Conservation (phyloP, 2,888 invertebrate species). For the Drosophila mayaguana region DNA sequence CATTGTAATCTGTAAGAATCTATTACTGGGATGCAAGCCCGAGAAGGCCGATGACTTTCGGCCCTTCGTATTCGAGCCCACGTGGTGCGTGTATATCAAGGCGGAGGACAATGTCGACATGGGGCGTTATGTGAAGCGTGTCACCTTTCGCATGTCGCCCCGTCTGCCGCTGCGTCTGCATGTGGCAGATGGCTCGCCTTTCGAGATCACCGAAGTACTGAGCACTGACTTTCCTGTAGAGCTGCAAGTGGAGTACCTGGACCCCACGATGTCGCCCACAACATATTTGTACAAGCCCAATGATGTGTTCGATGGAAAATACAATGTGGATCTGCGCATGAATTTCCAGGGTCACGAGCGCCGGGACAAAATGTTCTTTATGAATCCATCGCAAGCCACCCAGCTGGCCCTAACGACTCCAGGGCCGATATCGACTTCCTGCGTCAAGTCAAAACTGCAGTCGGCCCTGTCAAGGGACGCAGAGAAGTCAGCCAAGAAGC, state of each 20-base stretch:
- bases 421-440: not conserved
- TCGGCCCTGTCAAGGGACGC: not conserved
- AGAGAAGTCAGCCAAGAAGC: not conserved
- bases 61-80: slow-evolving; percentile 57
- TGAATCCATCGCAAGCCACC: slow-evolving; percentile 52
- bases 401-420: slow-evolving; percentile 31
- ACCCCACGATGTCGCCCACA: slow-evolving; percentile 58
- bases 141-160: slow-evolving; percentile 60
- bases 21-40: slow-evolving; percentile 58
- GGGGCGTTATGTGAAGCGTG: slow-evolving; percentile 53
- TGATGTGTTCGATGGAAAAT: slow-evolving; percentile 46
- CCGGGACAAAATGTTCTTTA: slow-evolving; percentile 60
- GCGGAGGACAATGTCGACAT: slow-evolving; percentile 43
- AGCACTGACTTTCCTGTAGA: slow-evolving; percentile 51
- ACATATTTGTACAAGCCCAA: slow-evolving; percentile 58
- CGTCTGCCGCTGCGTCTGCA: slow-evolving; percentile 60
- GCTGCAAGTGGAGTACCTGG: slow-evolving; percentile 50
- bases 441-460: not conserved
- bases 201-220: slow-evolving; percentile 60
- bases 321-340: slow-evolving; percentile 54
- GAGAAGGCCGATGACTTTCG: slow-evolving; percentile 55
- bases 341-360: slow-evolving; percentile 58
- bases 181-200: slow-evolving; percentile 48
- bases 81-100: slow-evolving; percentile 63
- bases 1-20: slow-evolving; percentile 50